These are phyloP conservation scores for Lasiurus borealis DNA, from an alignment of 2,113 vertebrate species.

Conservation along the genomic window DNA sequence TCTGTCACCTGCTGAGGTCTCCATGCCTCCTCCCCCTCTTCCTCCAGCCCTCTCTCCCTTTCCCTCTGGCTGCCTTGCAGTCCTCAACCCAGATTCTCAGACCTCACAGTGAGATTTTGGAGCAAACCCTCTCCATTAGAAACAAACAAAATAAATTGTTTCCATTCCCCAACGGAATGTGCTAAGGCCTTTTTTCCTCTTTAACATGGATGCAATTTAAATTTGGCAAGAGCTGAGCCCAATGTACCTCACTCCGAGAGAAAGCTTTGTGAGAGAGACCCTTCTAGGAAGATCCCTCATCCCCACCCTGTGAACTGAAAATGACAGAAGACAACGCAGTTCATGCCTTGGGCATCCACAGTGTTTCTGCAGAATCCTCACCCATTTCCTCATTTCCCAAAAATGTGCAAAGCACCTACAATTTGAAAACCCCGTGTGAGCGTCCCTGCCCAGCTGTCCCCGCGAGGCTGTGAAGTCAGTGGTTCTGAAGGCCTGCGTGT, in stretches of 20 bases:
- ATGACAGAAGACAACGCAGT: background rate
- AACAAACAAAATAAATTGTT: constrained; percentile 83
- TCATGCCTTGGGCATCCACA: background rate
- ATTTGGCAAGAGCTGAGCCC: constrained; percentile 70
- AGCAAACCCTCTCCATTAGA: constrained; percentile 73
- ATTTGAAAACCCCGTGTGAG: background rate
- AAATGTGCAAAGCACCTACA: background rate
- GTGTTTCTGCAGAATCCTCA: background rate
- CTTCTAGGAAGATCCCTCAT: background rate
- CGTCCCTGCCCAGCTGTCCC: background rate
- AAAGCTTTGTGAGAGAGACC: background rate
- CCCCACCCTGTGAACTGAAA: background rate
- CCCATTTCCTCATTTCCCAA: background rate
- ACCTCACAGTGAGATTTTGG: constrained; percentile 77
- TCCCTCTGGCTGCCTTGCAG: background rate
- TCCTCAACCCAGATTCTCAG: constrained; percentile 65
- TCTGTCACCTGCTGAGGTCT: constrained; percentile 26
- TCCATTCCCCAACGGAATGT: constrained; percentile 81
- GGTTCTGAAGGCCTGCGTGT: rapidly evolving
- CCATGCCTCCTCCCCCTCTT: background rate
- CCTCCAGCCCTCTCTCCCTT: background rate
- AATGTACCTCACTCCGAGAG: constrained; percentile 43
- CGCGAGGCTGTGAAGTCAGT: background rate
- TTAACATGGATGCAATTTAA: constrained; percentile 80
- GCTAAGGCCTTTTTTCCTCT: constrained; percentile 74